Base-by-base conservation (phyloP, 2,888 invertebrate genomes). In the Rhorus exstirpatorius region DNA sequence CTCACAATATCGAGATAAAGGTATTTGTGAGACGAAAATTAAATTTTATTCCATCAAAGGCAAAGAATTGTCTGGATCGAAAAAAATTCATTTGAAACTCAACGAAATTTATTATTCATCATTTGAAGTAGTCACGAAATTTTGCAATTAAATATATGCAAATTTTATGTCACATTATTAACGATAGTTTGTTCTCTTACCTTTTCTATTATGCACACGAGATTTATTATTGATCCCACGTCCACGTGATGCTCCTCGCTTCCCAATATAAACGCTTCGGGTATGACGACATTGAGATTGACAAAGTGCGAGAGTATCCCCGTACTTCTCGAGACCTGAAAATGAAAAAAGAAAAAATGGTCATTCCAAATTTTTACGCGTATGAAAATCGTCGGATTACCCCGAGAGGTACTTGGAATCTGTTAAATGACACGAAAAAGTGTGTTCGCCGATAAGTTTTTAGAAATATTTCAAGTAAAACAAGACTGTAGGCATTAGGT, bases 201-300 rank as follows among this genome's bases (percentile, higher is more conserved):
- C 96, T 97, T 97, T 94, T 97, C 97, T 92, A 98, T 97, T 92
- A 97, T 96, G 95, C 98, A 98, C 88, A 97, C 97, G 91, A 98
- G 95, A 93, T 96, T 97, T 93, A 98, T 97, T 91, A 97, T 96
- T 93, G 97, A 97, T 90, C 97, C 97, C 90, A 97, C 96, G 93
- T 97, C 97, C 84, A 98, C 97, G 94, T 98, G 97, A 93, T 97
- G 96, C 93, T 98, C 97, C 86, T 96, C 97, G 72, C 96, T 96
- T 67, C 94, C 94, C 89, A 97, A 95, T 92, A 98, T 98, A 93
- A 97, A 97, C 75, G 98, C 98, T 93, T 97, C 97, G 68, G 98
- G 98, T 89, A 97, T 96, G 85, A 97, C 97, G 90, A 98, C 96
- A 94, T 96, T 96, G 90, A 98, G 95, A 94, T 97, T 97, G 90